These are phyloP conservation scores for Tenodera sinensis DNA, from an alignment of 2,888 invertebrate genomes.

Conservation along the genomic window DNA sequence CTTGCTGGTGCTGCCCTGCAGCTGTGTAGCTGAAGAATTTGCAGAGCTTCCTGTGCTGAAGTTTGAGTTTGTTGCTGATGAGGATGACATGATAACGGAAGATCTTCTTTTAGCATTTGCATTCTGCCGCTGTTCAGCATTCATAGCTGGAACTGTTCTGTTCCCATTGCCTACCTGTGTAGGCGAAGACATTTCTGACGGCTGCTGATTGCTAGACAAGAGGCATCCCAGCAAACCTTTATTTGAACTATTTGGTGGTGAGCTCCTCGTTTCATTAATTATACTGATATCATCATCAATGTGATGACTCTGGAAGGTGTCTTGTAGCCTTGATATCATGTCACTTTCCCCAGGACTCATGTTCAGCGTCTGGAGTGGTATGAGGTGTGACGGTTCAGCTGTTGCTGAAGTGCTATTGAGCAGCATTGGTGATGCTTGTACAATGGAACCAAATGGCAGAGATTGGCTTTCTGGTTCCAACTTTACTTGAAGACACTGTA, in stretches of 20 bases:
- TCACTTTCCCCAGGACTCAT: conserved; percentile 2
- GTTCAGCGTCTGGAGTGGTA: conserved; percentile 6
- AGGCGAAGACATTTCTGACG: not conserved
- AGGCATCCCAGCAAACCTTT: conserved; percentile 25
- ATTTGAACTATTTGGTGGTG: not conserved
- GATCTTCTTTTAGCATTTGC: conserved; percentile 17
- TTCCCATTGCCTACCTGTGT: not conserved
- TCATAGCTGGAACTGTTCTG: not conserved
- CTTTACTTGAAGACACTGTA: not conserved
- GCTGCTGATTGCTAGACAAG: conserved; percentile 15
- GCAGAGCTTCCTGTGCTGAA: conserved; percentile 36
- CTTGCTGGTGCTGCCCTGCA: conserved; percentile 33
- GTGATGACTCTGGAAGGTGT: not conserved
- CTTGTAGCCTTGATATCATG: not conserved
- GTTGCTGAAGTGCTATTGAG: not conserved
- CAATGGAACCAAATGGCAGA: not conserved
- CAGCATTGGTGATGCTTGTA: not conserved
- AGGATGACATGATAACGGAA: conserved; percentile 29
- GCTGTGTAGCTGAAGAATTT: conserved; percentile 29
- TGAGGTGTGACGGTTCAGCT: not conserved
- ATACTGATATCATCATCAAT: conserved; percentile 8
- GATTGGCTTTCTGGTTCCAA: not conserved
- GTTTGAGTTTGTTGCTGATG: not conserved
- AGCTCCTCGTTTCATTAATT: not conserved
- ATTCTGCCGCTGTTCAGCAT: not conserved